Evolutionary conservation across 1,140 invertebrate species (phyloP).

Genomic region (Sesamia nonagrioides): DNA sequence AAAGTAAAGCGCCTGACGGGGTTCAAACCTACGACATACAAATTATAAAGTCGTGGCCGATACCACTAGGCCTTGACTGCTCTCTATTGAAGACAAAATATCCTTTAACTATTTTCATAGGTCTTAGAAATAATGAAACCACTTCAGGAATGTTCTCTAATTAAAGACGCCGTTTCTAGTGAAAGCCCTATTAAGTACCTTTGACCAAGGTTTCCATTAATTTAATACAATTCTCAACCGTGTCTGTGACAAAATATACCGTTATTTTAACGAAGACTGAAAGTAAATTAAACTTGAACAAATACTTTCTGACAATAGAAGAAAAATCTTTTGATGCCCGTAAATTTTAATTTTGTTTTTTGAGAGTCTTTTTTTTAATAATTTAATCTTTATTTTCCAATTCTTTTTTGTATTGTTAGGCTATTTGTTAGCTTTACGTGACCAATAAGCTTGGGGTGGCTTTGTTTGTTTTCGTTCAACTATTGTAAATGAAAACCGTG

Average conservation of each 20-base stretch:
- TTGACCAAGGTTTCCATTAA: neutral
- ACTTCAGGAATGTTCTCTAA: neutral
- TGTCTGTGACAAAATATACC: slow-evolving; percentile 1
- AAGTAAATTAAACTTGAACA: slow-evolving; percentile 22
- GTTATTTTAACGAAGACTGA: neutral
- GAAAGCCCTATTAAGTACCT: neutral
- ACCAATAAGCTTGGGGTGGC: neutral
- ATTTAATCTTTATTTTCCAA: slow-evolving; percentile 3
- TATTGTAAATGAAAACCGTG: neutral
- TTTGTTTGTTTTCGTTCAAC: neutral
- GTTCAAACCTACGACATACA: too few species aligned
- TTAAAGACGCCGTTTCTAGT: neutral
- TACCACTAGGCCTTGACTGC: too few species aligned
- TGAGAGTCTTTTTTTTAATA: slow-evolving; percentile 2
- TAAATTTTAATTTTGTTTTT: slow-evolving; percentile 39
- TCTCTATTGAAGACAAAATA: too few species aligned
- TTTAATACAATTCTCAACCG: neutral
- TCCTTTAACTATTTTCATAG: too few species aligned
- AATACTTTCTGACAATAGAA: slow-evolving; percentile 30
- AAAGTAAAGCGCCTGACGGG: too few species aligned
- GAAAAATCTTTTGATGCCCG: slow-evolving; percentile 16
- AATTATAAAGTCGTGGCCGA: too few species aligned
- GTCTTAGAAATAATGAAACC: neutral
- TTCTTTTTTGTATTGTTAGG: slow-evolving; percentile 18
- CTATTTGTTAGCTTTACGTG: neutral